Base-by-base conservation (phyloP, 1,140 invertebrate species). In the Pomacea maculata region DNA sequence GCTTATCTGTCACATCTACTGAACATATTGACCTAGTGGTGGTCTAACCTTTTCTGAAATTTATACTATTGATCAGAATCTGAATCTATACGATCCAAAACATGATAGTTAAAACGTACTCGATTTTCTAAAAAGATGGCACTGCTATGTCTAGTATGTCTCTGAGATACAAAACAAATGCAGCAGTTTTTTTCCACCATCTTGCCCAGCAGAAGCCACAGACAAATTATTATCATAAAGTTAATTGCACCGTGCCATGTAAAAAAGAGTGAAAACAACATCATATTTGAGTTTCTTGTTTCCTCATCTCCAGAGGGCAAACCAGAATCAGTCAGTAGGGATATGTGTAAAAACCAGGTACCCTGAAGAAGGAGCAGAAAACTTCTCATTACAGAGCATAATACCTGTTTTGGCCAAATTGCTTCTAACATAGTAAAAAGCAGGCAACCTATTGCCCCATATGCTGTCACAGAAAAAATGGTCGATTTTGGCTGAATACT, bases 61-160 rank as follows among this genome's bases (percentile, higher is more conserved):
- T 45, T 45, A 45, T 45, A 45, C 6, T 45, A 45, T 6, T 45
- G 34, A 45, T 85, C 83, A 64, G 80, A 74, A 65, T 85, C 85
- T 67, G 81, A 84, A 54, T 83, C 84, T 55, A 85, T 75, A 63
- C 82, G 72, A 68, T 83, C 80, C 14, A 85, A 65, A 1, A 84
- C 75, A 57, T 85, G 84, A 65, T 85, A 85, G 72, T 87, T 84
- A 79, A 87, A 87, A 70, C 82, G 82, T 9, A 86, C 83, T 61
- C 86, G 75, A 72, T 87, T 87, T 70, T 87, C 85, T 34, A 87
- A 73, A 34, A 71, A 83, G 21, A 86, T 52, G 12, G n/a, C 79
- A 14, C 82, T 83, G n/a, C 73, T 72, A 6, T 34, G 34, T 12
- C 21, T 57, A 25, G 19, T 45, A 4, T 71, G 4, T 25, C 61